Conservation (phyloP, 1,140 invertebrate genomes). For the Cherax quadricarinatus region DNA sequence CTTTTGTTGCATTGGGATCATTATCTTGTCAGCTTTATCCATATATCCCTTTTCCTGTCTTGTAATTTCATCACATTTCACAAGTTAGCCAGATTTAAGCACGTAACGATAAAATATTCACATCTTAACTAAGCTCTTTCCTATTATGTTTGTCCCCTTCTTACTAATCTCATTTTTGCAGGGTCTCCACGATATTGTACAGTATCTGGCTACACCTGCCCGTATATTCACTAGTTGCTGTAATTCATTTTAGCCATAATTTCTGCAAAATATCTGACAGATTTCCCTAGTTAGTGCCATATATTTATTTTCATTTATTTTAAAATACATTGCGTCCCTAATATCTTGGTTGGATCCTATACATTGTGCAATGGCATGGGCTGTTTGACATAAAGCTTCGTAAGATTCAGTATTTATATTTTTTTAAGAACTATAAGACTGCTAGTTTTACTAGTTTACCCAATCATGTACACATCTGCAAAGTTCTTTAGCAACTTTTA, state of each 20-base stretch:
- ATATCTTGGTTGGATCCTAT: not conserved
- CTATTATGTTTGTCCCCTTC: not conserved
- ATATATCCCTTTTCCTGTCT: not conserved
- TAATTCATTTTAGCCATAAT: not conserved
- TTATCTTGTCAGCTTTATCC: not conserved
- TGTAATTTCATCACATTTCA: constrained; percentile 3
- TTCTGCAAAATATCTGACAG: not conserved
- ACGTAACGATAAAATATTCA: not conserved
- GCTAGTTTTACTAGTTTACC: constrained; percentile 1
- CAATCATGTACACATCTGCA: not conserved
- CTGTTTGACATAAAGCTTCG: not conserved
- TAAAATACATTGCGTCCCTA: not conserved
- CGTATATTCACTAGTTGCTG: constrained; percentile 7
- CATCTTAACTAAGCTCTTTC: not conserved
- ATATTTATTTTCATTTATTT: not conserved
- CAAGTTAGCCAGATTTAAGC: not conserved
- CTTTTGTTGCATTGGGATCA: not conserved
- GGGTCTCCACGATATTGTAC: not conserved
- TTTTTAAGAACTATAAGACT: not conserved
- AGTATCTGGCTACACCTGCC: not conserved
- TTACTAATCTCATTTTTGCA: not conserved
- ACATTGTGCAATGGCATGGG: not conserved
- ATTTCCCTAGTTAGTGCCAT: constrained; percentile 5
- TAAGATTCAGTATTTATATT: not conserved
- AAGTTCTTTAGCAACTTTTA: not conserved